Percentiles rank a stretch among this genome's conserved stretches.
Evolutionary conservation across 2,888 invertebrate species (phyloP).

Genomic region (Philaethria dido): DNA sequence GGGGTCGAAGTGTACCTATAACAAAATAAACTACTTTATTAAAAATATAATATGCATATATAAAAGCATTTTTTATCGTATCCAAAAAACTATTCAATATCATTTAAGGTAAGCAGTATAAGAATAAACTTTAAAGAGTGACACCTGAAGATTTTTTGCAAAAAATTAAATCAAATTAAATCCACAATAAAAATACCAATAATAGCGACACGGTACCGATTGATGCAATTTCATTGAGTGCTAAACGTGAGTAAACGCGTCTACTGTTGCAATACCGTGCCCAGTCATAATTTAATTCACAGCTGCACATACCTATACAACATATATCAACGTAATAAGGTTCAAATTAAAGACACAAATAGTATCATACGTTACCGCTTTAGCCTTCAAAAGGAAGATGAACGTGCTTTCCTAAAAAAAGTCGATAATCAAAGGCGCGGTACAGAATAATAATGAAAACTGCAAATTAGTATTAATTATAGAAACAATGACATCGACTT

Average conservation of each 20-base stretch:
- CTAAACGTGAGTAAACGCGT: constrained; percentile 78
- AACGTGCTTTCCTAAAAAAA: constrained; percentile 68
- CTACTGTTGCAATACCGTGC: constrained; percentile 57
- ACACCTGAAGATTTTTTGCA: constrained; percentile 60
- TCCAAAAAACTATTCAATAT: constrained; percentile 25
- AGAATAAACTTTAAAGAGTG: constrained; percentile 30
- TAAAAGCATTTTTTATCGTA: not conserved
- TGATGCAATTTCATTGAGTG: constrained; percentile 80
- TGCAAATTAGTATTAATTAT: constrained; percentile 80
- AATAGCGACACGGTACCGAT: constrained; percentile 76
- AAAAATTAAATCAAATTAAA: constrained; percentile 68
- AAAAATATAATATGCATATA: not conserved
- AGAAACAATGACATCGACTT: constrained; percentile 72
- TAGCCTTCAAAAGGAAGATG: constrained; percentile 64
- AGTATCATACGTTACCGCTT: constrained; percentile 51
- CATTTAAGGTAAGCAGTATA: not conserved
- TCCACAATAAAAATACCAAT: constrained; percentile 75
- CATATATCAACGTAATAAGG: constrained; percentile 58
- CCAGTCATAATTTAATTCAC: constrained; percentile 47
- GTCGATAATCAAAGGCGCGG: constrained; percentile 57
- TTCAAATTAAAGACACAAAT: constrained; percentile 52
- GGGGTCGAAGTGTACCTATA: constrained; percentile 93
- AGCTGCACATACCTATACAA: constrained; percentile 46
- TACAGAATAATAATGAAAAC: constrained; percentile 76
- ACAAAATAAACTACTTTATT: constrained; percentile 47